Evolutionary conservation across 2,888 invertebrate species (phyloP).

Genomic region (Ischnura elegans): DNA sequence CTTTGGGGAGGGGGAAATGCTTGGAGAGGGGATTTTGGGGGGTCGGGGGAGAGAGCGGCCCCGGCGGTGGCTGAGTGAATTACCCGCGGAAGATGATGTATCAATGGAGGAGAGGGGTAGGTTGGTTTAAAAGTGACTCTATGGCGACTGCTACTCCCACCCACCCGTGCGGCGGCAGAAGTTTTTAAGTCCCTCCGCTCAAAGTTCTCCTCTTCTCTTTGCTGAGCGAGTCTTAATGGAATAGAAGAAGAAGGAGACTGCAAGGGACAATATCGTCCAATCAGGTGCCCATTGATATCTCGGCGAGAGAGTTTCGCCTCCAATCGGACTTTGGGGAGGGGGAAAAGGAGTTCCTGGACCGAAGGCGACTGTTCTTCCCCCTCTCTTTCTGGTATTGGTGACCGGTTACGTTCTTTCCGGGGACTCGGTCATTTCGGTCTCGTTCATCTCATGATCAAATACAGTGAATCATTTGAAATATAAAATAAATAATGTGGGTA

Average conservation of each 20-base stretch:
- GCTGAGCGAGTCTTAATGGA: not conserved
- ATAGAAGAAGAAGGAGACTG: constrained; percentile 1
- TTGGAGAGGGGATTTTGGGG: too few relatives aligned
- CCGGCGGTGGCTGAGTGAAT: not conserved
- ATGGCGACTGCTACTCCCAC: not conserved
- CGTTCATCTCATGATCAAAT: too few relatives aligned
- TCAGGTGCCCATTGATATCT: constrained; percentile 1
- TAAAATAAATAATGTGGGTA: too few relatives aligned
- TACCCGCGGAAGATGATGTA: not conserved
- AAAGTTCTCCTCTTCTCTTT: not conserved
- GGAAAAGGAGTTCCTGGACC: not conserved
- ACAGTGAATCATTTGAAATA: too few relatives aligned
- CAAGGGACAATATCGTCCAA: constrained; percentile 15
- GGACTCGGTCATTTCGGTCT: too few relatives aligned
- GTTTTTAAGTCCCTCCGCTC: not conserved
- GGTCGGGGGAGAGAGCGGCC: not conserved
- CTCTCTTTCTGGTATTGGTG: not conserved
- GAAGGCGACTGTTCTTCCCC: not conserved
- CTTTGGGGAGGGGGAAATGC: not conserved
- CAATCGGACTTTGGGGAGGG: not conserved
- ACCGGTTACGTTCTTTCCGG: not conserved
- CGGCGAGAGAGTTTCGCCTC: not conserved
- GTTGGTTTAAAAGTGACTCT: not conserved
- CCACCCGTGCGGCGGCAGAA: not conserved
- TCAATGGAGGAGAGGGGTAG: not conserved